Conservation (phyloP, 2,113 vertebrate genomes). For the Oncorhynchus tshawytscha region DNA sequence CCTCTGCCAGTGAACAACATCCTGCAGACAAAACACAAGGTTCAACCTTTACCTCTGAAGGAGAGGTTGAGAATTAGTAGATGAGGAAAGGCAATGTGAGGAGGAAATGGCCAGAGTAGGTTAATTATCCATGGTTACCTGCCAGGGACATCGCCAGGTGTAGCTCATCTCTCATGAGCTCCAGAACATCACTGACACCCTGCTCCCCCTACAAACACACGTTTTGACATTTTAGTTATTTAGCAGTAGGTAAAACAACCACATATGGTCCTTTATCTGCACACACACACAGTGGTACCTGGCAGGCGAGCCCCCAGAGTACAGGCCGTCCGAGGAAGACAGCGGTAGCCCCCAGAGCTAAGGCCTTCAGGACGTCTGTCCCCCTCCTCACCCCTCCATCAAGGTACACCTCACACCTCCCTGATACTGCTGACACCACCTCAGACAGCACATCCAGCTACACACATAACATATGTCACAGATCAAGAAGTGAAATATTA, state of each 20-base stretch:
- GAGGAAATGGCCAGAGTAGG: not conserved
- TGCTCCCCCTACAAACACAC: conserved; percentile 74
- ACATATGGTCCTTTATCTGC: not conserved
- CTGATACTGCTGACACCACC: conserved; percentile 79
- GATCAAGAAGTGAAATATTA: too few relatives aligned
- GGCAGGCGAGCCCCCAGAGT: conserved; percentile 82
- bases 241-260: not conserved
- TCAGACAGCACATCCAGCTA: conserved; percentile 79
- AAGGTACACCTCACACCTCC: conserved; percentile 83
- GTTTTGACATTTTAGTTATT: not conserved
- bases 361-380: conserved; percentile 83
- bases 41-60: not conserved
- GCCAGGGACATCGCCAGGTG: conserved; percentile 79
- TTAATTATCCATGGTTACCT: conserved; percentile 61
- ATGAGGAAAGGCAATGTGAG: not conserved
- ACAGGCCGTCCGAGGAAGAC: conserved; percentile 84
- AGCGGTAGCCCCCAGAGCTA: conserved; percentile 82
- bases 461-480: not conserved
- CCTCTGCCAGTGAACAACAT: conserved; percentile 45
- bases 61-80: too few relatives aligned
- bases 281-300: conserved; percentile 61
- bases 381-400: conserved; percentile 84
- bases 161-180: conserved; percentile 82
- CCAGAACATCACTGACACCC: conserved; percentile 81
- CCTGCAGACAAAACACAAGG: conserved; percentile 24